phyloP scores from a whole-genome alignment of 2,113 vertebrate species.

The Setophaga petechia region DNA sequence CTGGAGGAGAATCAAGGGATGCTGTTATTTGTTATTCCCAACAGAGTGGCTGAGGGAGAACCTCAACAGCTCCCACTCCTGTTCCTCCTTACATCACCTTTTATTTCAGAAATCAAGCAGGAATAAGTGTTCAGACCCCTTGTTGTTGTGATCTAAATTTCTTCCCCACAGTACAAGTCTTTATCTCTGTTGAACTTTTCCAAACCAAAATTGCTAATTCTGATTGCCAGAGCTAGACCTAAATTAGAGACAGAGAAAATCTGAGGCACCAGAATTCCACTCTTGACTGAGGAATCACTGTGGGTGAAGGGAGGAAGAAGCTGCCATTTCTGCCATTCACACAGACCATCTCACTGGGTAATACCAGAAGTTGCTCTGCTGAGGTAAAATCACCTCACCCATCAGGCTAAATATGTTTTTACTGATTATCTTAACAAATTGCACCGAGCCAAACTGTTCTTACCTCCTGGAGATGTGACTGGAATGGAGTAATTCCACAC shows the following conservation, averaged over 20 bases:
- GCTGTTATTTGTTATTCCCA: constrained; percentile 22
- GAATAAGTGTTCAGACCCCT: neutral
- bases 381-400: neutral
- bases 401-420: neutral
- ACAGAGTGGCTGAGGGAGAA: neutral
- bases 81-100: neutral
- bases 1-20: neutral
- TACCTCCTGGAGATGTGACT: neutral
- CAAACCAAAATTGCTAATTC: neutral
- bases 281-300: neutral
- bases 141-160: neutral
- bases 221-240: neutral
- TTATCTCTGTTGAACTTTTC: neutral
- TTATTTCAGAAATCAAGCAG: neutral
- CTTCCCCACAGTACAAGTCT: neutral
- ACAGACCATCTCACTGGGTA: neutral
- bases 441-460: neutral
- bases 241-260: neutral
- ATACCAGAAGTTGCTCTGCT: neutral
- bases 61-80: neutral
- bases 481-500: neutral
- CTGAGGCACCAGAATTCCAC: neutral
- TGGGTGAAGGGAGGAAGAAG: neutral
- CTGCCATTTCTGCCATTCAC: neutral
- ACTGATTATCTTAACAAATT: neutral